These are phyloP conservation scores for Pangasius djambal DNA, from an alignment of 2,797 vertebrate species.

Conservation along the genomic window DNA sequence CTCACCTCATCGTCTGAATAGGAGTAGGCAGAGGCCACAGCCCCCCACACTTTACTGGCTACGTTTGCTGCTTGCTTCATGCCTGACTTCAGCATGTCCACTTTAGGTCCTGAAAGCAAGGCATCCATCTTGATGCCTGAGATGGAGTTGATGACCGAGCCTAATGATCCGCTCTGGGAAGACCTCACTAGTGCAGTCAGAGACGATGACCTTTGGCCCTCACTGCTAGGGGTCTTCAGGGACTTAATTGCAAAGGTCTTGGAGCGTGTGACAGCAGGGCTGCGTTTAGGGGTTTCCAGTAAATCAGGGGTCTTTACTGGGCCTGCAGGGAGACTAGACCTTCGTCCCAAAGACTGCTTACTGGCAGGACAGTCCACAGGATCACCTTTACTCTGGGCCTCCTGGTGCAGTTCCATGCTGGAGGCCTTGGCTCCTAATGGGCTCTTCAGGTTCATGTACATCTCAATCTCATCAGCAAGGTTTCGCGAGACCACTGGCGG, in stretches of 20 bases:
- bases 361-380: conserved; percentile 56
- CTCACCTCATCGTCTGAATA: conserved; percentile 96
- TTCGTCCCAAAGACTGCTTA: conserved; percentile 76
- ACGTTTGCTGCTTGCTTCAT: conserved; percentile 97
- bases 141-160: conserved; percentile 90
- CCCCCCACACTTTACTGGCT: conserved; percentile 94
- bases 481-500: conserved; percentile 88
- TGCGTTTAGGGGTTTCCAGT: conserved; percentile 71
- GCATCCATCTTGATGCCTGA: conserved; percentile 92
- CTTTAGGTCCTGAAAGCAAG: conserved; percentile 92
- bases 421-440: conserved; percentile 85
- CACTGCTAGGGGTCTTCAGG: conserved; percentile 66
- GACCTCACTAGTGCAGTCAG: conserved; percentile 86
- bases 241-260: conserved; percentile 86
- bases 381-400: conserved; percentile 49
- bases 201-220: conserved; percentile 78
- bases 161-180: conserved; percentile 86
- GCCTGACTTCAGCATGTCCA: conserved; percentile 90
- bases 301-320: conserved; percentile 64
- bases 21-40: conserved; percentile 86
- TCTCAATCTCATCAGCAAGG: conserved; percentile 95
- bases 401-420: conserved; percentile 91
- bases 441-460: conserved; percentile 92
- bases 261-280: conserved; percentile 84
- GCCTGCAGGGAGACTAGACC: conserved; percentile 88